phyloP scores from a whole-genome alignment of 2,113 vertebrate genomes.

The Nothobranchius furzeri region DNA sequence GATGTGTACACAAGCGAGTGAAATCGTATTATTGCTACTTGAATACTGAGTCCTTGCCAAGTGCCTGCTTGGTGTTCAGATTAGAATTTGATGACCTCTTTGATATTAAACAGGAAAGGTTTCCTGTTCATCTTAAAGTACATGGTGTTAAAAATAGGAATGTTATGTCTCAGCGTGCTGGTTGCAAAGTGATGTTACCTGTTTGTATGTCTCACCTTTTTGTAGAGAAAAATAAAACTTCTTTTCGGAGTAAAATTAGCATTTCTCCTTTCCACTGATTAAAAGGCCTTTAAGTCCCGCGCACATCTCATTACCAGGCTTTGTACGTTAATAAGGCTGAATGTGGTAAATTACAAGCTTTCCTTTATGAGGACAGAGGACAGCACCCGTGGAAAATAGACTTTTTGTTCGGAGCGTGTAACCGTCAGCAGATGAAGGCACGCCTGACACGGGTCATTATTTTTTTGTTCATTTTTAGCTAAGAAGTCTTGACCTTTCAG shows the following conservation, averaged over 20 bases:
- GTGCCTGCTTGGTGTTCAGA: slow-evolving; percentile 58
- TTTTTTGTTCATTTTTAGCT: slow-evolving; percentile 21
- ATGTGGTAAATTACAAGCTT: slow-evolving; percentile 16
- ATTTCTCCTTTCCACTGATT: slow-evolving; percentile 51
- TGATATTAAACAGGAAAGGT: slow-evolving; percentile 33
- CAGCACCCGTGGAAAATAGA: not conserved
- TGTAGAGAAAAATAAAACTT: slow-evolving; percentile 64
- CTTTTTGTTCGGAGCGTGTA: slow-evolving; percentile 19
- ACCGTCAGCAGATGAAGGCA: slow-evolving; percentile 17
- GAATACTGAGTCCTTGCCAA: slow-evolving; percentile 53
- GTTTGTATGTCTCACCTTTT: slow-evolving; percentile 84
- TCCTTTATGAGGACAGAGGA: not conserved
- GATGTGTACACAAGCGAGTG: slow-evolving; percentile 24
- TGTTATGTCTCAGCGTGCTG: slow-evolving; percentile 77
- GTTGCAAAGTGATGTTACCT: slow-evolving; percentile 76
- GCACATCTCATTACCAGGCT: slow-evolving; percentile 28
- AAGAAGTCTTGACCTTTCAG: slow-evolving; percentile 28
- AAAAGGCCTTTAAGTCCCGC: slow-evolving; percentile 41
- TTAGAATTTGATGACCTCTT: slow-evolving; percentile 57
- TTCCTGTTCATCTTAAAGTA: slow-evolving; percentile 69
- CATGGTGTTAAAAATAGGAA: slow-evolving; percentile 73
- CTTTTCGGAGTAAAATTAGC: slow-evolving; percentile 37
- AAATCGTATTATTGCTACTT: slow-evolving; percentile 56
- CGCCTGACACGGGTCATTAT: slow-evolving; percentile 39
- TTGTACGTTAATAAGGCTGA: slow-evolving; percentile 16